phyloP scores from a whole-genome alignment of 2,113 vertebrate species.

The Danionella cerebrum region DNA sequence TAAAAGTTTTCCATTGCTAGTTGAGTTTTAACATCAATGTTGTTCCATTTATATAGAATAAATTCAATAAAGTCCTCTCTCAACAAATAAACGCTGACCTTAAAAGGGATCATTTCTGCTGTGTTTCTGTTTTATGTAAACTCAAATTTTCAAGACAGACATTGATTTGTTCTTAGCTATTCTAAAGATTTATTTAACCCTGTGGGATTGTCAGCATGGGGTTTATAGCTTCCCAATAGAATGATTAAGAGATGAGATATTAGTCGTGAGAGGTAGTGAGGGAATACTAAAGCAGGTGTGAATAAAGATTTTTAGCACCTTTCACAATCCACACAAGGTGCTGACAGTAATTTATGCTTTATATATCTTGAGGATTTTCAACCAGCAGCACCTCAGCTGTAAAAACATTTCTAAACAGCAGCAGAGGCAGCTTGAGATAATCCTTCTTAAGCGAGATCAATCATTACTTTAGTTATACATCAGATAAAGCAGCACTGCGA shows the following conservation, averaged over 20 bases:
- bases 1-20: too few relatives aligned
- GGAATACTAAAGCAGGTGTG: slow-evolving; percentile 22
- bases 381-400: slow-evolving; percentile 26
- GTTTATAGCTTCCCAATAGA: slow-evolving; percentile 7
- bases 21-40: too few relatives aligned
- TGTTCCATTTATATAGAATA: too few relatives aligned
- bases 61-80: too few relatives aligned
- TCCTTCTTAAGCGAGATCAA: background rate
- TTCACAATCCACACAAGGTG: slow-evolving; percentile 3
- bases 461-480: background rate
- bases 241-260: slow-evolving; percentile 12
- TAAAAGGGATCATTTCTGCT: too few relatives aligned
- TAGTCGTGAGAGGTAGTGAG: background rate
- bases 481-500: background rate
- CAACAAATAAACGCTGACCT: too few relatives aligned
- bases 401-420: slow-evolving; percentile 26
- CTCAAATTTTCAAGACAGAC: background rate
- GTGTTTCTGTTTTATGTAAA: too few relatives aligned
- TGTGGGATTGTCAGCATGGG: background rate
- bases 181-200: slow-evolving; percentile 23
- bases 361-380: slow-evolving; percentile 23
- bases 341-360: slow-evolving; percentile 10
- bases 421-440: slow-evolving; percentile 16
- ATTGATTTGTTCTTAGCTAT: background rate
- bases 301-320: background rate